Conservation (phyloP, 2,888 invertebrate genomes). For the Sesia apiformis region DNA sequence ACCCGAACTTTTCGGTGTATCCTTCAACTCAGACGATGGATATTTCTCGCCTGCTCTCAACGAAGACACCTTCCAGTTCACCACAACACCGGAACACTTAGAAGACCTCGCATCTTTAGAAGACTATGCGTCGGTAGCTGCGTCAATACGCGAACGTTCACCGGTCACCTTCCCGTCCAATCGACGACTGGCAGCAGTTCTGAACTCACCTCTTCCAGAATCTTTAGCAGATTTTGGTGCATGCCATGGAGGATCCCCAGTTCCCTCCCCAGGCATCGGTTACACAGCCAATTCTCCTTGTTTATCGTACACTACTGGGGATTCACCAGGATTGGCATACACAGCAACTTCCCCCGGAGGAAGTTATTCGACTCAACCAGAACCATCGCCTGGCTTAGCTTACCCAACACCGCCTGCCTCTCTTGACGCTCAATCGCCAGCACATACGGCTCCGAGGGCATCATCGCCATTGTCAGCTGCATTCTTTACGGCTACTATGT, state of each 20-base stretch:
- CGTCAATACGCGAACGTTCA: conserved; percentile 73
- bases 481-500: conserved; percentile 89
- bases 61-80: conserved; percentile 83
- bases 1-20: conserved; percentile 77
- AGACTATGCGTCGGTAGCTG: conserved; percentile 75
- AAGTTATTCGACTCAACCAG: conserved; percentile 55
- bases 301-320: conserved; percentile 84
- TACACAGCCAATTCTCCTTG: conserved; percentile 74
- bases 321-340: conserved; percentile 57
- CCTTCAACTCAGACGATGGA: conserved; percentile 77
- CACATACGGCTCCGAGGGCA: conserved; percentile 78
- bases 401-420: conserved; percentile 93
- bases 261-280: conserved; percentile 69
- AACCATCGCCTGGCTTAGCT: conserved; percentile 80
- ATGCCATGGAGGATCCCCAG: conserved; percentile 77
- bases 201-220: conserved; percentile 86
- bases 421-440: conserved; percentile 85
- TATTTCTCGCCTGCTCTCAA: conserved; percentile 79
- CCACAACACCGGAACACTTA: conserved; percentile 76
- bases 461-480: conserved; percentile 88
- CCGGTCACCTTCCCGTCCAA: conserved; percentile 78
- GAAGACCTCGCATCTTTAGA: conserved; percentile 77
- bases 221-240: conserved; percentile 88
- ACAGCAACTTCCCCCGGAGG: conserved; percentile 56
- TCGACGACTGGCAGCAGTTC: conserved; percentile 83